A percentile compares a stretch with the other conserved stretches of the same genome.
These are phyloP conservation scores for Caenorhabditis macrosperma DNA, from an alignment of 2,888 invertebrate genomes.

Conservation along the genomic window DNA sequence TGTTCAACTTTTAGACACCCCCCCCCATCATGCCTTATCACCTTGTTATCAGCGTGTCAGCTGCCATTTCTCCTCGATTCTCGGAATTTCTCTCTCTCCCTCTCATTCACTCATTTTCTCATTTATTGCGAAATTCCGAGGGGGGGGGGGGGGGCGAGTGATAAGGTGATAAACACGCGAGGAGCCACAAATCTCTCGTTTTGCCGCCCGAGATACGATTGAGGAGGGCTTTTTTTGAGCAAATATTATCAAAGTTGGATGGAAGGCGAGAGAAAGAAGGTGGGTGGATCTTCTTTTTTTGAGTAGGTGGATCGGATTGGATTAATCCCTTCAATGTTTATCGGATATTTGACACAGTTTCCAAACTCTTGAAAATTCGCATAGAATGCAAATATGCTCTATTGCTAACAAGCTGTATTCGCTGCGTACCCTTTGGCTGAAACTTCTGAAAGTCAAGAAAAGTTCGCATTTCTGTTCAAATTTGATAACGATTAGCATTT, in stretches of 20 bases:
- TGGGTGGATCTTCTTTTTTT: background rate
- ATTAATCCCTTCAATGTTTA: background rate
- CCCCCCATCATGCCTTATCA: background rate
- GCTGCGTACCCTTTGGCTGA: too few relatives aligned
- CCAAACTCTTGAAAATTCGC: too few relatives aligned
- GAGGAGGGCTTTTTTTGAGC: background rate
- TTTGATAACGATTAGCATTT: too few relatives aligned
- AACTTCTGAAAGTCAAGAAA: too few relatives aligned
- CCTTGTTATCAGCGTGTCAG: background rate
- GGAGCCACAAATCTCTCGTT: too few relatives aligned
- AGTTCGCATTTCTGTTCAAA: too few relatives aligned
- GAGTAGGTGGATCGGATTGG: background rate
- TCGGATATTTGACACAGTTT: background rate
- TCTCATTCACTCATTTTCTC: background rate
- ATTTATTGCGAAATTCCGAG: background rate
- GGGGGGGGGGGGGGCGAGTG: background rate
- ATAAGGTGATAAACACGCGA: background rate
- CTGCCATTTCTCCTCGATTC: slow-evolving; percentile 8
- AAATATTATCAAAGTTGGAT: background rate
- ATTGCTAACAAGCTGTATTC: too few relatives aligned
- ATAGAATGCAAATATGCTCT: too few relatives aligned
- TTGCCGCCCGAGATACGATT: too few relatives aligned
- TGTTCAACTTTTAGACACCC: background rate
- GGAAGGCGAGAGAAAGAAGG: background rate
- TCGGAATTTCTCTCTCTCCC: background rate